phyloP scores from a whole-genome alignment of 2,113 vertebrate genomes.

The Enhydra lutris region DNA sequence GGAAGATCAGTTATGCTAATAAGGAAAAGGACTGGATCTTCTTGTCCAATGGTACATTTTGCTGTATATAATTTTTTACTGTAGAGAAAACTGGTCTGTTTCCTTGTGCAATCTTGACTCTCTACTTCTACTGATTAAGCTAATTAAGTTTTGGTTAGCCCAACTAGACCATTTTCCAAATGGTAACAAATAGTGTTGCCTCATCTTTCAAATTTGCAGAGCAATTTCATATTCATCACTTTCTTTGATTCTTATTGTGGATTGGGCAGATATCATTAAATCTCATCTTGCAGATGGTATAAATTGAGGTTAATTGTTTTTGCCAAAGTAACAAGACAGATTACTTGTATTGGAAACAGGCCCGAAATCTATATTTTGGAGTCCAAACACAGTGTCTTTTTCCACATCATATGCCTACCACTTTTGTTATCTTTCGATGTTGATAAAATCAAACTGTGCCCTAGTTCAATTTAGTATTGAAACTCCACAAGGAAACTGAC shows the following conservation, averaged over 20 bases:
- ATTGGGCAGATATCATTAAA: background rate
- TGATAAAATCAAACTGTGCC: conserved; percentile 31
- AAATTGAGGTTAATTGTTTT: background rate
- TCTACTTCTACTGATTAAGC: background rate
- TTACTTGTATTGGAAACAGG: background rate
- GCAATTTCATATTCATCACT: background rate
- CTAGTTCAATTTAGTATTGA: conserved; percentile 34
- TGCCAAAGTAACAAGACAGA: background rate
- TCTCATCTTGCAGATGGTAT: background rate
- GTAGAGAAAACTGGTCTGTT: background rate
- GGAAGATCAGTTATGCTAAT: background rate
- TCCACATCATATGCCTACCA: background rate
- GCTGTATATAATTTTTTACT: background rate
- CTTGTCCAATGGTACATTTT: background rate
- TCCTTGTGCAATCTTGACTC: background rate
- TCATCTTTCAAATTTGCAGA: background rate
- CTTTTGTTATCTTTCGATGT: conserved; percentile 10
- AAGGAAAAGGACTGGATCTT: background rate
- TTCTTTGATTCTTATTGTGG: background rate
- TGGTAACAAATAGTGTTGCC: background rate
- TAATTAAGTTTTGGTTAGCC: background rate
- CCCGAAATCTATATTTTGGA: background rate
- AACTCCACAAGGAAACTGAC: background rate
- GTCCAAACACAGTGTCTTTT: background rate
- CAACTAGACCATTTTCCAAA: background rate